A percentile compares a stretch with the other conserved stretches of the same genome.
Conservation (phyloP, 2,888 invertebrate species). For the Sphaerophoria taeniata region DNA sequence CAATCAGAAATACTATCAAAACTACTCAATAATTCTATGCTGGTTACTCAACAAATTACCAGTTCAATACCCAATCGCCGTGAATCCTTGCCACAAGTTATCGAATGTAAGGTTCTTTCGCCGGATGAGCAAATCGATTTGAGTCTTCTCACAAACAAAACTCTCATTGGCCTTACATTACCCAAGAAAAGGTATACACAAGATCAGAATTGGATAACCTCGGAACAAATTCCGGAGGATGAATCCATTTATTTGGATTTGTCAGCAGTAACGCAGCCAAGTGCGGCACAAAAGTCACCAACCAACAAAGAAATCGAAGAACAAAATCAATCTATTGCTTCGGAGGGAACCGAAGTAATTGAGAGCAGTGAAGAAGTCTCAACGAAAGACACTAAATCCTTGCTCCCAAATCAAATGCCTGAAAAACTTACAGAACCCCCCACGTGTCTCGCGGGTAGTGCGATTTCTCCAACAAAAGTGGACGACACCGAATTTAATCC, state of each 20-base stretch:
- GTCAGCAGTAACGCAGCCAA: neutral
- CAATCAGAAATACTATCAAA: neutral
- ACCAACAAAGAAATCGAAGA: too few species aligned
- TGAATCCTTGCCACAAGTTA: slow-evolving; percentile 75
- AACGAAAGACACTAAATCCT: too few species aligned
- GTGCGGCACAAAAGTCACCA: neutral
- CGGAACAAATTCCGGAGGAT: neutral
- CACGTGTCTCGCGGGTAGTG: neutral
- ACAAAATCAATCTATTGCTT: too few species aligned
- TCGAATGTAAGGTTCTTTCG: slow-evolving; percentile 80
- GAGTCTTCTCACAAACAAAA: slow-evolving; percentile 74
- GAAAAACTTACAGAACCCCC: too few species aligned
- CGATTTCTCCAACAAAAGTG: neutral
- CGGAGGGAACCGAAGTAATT: too few species aligned
- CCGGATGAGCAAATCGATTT: slow-evolving; percentile 80
- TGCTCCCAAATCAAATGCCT: too few species aligned
- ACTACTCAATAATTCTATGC: neutral
- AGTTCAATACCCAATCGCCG: neutral
- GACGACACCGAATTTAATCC: slow-evolving; percentile 76
- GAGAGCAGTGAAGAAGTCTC: too few species aligned
- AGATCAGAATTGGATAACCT: slow-evolving; percentile 14
- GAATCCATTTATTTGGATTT: neutral
- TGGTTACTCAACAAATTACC: neutral
- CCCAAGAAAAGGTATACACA: slow-evolving; percentile 25
- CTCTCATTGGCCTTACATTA: slow-evolving; percentile 9